Conservation (phyloP, 23 tunicate genomes). For the Aplidium turbinatum region DNA sequence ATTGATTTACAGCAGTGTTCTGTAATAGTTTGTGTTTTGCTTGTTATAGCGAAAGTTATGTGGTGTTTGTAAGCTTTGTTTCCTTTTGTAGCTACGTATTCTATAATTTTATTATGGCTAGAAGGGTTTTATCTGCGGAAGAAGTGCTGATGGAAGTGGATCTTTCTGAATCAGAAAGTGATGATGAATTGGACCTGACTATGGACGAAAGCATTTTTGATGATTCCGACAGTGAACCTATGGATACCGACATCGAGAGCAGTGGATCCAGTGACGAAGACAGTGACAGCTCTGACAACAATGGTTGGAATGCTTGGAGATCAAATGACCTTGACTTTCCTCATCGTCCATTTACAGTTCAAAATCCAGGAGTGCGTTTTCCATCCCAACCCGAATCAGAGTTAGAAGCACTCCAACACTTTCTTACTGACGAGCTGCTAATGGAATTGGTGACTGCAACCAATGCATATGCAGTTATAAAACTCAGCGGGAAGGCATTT, state of each 20-base stretch:
- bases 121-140: constrained; percentile 6
- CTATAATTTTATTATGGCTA: neutral
- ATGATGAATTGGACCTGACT: too few relatives aligned
- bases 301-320: constrained; percentile 9
- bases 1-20: too few relatives aligned
- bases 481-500: constrained; percentile 1
- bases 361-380: neutral
- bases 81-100: too few relatives aligned
- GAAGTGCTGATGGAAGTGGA: constrained; percentile 7
- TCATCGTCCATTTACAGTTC: neutral
- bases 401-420: constrained; percentile 5
- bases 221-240: constrained; percentile 2
- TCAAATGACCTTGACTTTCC: constrained; percentile 4
- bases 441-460: constrained; percentile 23
- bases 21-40: too few relatives aligned
- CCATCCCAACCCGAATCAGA: constrained; percentile 1
- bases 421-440: constrained; percentile 6
- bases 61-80: too few relatives aligned
- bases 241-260: constrained; percentile 18
- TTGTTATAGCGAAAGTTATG: too few relatives aligned
- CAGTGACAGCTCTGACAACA: constrained; percentile 11
- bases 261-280: constrained; percentile 14
- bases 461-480: constrained; percentile 7
- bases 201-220: neutral
- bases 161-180: constrained; percentile 12